A percentile compares a stretch with the other conserved stretches of the same genome.
phyloP scores from a whole-genome alignment of 1,140 invertebrate genomes.

The Cyphomyrmex costatus region DNA sequence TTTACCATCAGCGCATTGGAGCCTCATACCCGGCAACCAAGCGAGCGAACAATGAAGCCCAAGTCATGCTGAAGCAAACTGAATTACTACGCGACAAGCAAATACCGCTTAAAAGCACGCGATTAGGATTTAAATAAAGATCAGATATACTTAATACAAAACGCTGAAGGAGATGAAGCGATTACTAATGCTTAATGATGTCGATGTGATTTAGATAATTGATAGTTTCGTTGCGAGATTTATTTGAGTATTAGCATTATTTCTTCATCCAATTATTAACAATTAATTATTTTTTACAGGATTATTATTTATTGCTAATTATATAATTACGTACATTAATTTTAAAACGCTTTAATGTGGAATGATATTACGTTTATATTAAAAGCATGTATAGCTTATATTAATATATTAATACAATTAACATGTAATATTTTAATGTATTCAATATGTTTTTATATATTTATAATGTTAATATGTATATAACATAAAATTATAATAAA shows the following conservation, averaged over 20 bases:
- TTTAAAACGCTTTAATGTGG: neutral
- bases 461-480: too few species aligned
- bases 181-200: neutral
- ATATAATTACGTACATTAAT: neutral
- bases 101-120: constrained; percentile 68
- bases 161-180: neutral
- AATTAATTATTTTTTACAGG: neutral
- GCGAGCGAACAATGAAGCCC: constrained; percentile 46
- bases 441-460: too few species aligned
- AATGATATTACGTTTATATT: neutral
- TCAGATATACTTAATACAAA: constrained; percentile 26
- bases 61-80: constrained; percentile 64
- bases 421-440: too few species aligned
- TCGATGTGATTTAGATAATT: neutral
- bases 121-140: constrained; percentile 63
- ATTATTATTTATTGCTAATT: neutral
- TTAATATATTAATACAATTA: neutral
- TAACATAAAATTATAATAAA: neutral
- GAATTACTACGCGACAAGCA: constrained; percentile 54
- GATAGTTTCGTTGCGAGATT: neutral
- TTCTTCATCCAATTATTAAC: neutral
- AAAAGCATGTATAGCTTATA: neutral
- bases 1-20: constrained; percentile 70
- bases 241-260: neutral
- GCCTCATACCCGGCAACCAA: constrained; percentile 33